Conservation (phyloP, 2,797 vertebrate genomes). For the Molossus alvarezi region DNA sequence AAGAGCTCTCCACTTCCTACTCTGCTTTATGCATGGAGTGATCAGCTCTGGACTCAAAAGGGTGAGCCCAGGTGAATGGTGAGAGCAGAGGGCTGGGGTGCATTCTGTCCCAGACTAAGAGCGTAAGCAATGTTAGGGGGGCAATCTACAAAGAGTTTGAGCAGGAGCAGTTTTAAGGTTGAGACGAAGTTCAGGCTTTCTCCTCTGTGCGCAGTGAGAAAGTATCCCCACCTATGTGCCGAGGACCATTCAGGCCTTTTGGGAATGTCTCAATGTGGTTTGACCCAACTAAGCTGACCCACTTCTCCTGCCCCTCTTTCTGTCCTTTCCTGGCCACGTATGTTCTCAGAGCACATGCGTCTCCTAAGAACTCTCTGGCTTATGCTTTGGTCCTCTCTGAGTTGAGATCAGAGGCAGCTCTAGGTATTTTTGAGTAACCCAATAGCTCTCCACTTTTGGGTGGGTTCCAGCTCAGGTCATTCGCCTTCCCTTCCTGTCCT, state of each 20-base stretch:
- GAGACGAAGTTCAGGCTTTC: not conserved
- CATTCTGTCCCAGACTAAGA: not conserved
- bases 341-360: conserved; percentile 5
- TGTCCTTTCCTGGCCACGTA: not conserved
- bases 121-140: not conserved
- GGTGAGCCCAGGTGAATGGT: not conserved
- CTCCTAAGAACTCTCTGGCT: conserved; percentile 64
- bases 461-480: conserved; percentile 45
- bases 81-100: not conserved
- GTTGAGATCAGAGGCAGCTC: conserved; percentile 61
- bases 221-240: not conserved
- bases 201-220: not conserved
- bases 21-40: not conserved
- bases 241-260: conserved; percentile 5
- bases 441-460: conserved; percentile 48
- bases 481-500: not conserved
- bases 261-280: not conserved
- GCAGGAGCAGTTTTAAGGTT: not conserved
- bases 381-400: conserved; percentile 12
- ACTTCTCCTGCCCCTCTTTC: conserved; percentile 10
- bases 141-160: not conserved
- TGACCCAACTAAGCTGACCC: conserved; percentile 6
- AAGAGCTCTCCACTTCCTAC: not conserved
- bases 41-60: not conserved
- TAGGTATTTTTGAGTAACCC: conserved; percentile 59